Conservation (phyloP, 2,888 invertebrate genomes). For the Athalia cordata region DNA sequence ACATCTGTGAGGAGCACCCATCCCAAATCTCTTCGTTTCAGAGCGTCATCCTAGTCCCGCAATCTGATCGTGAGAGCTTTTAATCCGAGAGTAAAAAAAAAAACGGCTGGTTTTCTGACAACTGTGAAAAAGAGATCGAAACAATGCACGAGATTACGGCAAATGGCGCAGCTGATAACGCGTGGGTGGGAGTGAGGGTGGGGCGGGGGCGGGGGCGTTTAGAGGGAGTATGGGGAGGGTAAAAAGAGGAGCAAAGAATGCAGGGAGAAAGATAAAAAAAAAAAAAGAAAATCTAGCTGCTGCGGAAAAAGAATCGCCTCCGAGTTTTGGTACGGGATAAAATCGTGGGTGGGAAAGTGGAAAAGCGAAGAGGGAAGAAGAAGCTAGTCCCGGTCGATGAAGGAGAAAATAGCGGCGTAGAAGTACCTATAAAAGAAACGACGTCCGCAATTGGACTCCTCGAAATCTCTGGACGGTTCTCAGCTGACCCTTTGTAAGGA, state of each 20-base stretch:
- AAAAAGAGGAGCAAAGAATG: background rate
- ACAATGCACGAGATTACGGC: constrained; percentile 44
- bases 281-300: constrained; percentile 13
- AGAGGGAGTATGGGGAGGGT: background rate
- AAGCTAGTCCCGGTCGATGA: background rate
- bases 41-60: constrained; percentile 1
- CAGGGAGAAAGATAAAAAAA: background rate
- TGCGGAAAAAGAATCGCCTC: constrained; percentile 22
- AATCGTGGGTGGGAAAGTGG: background rate
- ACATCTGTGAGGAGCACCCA: too few relatives aligned
- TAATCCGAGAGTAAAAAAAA: constrained; percentile 31
- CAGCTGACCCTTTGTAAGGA: constrained; percentile 12
- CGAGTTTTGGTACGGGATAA: background rate
- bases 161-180: constrained; percentile 45
- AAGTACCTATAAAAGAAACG: constrained; percentile 41
- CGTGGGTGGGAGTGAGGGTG: constrained; percentile 6
- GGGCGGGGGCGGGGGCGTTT: background rate
- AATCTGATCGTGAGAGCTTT: constrained; percentile 39
- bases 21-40: background rate
- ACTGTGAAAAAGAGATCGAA: constrained; percentile 46
- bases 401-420: background rate
- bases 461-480: constrained; percentile 27
- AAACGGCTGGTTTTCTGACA: constrained; percentile 8
- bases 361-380: background rate
- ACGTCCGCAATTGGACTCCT: constrained; percentile 37